phyloP scores from a whole-genome alignment of 2,888 invertebrate genomes.

The Caenorhabditis afra region DNA sequence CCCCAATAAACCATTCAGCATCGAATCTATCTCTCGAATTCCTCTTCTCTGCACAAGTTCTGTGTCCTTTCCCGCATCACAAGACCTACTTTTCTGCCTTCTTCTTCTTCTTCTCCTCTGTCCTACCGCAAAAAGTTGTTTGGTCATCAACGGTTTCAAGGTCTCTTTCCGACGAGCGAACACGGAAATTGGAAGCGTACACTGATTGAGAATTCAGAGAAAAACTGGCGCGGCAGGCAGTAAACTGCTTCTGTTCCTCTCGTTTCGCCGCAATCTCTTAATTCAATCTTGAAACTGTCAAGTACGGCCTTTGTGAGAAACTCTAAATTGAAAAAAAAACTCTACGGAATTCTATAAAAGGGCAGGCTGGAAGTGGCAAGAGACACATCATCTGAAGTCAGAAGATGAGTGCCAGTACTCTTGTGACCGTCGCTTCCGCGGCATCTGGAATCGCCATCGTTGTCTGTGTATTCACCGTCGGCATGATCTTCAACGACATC shows the following conservation, averaged over 20 bases:
- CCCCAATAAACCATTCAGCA: slow-evolving; percentile 28
- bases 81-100: slow-evolving; percentile 14
- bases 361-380: slow-evolving; percentile 11
- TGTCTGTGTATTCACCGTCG: slow-evolving; percentile 59
- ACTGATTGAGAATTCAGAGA: slow-evolving; percentile 44
- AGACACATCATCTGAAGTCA: slow-evolving; percentile 41
- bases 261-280: slow-evolving; percentile 17
- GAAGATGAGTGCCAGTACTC: slow-evolving; percentile 60
- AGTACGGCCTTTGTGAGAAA: slow-evolving; percentile 29
- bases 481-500: slow-evolving; percentile 67
- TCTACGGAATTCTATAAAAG: slow-evolving; percentile 41
- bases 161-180: slow-evolving; percentile 29
- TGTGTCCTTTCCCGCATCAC: slow-evolving; percentile 22
- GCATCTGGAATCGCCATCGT: slow-evolving; percentile 58
- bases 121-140: slow-evolving; percentile 25
- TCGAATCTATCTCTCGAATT: slow-evolving; percentile 7
- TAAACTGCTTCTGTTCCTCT: slow-evolving; percentile 31
- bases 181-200: slow-evolving; percentile 51
- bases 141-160: slow-evolving; percentile 53
- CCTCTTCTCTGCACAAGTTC: slow-evolving; percentile 19
- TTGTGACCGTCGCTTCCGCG: slow-evolving; percentile 60
- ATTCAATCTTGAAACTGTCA: slow-evolving; percentile 40
- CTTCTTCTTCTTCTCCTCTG: slow-evolving; percentile 7
- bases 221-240: slow-evolving; percentile 32
- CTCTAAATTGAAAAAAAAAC: slow-evolving; percentile 15